Base-by-base conservation (phyloP, 2,797 vertebrate species). In the Falco biarmicus region DNA sequence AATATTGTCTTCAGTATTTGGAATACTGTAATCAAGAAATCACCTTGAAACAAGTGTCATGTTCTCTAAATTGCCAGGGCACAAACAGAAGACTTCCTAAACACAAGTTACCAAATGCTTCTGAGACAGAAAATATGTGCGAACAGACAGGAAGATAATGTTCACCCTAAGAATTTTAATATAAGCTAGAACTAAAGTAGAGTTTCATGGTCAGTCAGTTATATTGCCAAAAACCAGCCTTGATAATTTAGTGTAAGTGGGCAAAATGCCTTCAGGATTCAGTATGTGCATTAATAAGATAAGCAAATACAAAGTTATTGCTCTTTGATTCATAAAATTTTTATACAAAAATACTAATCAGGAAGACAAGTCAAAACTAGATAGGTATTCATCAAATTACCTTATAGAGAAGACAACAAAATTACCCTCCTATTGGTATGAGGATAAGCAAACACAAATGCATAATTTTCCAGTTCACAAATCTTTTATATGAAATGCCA, bases 401-500 rank as follows among this genome's bases (percentile, higher is more conserved):
- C 39, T 81, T 76, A 24, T 68, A 61, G 48, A 87, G 60, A 90
- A 65, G 69, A 73, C 43, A 94, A 78, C 21, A 90, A 79, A 96
- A 88, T 90, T 70, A 87, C 34, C 26, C 31, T 84, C n/a, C 74
- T 84, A 17, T 84, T 87, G 91, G 82, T 92, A 47, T 18, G 34
- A 63, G 48, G 47, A 74, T 90, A 95, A 90, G 11, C 54, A 53
- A 93, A 82, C 66, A 74, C 31, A 90, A 95, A 82, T 25, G 18
- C 10, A 31, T 70, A 60, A 78, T 95, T 90, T 94, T 96, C 43
- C 70, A 41, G 39, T 66, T 96, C 20, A 6, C 50, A 94, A 88
- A 65, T 56, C 45, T 76, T 94, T 34, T 78, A 0, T 80, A 57
- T 64, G 75, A 87, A 94, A 68, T n/a, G 13, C 47, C n/a, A 25